Evolutionary conservation across 2,113 vertebrate species (phyloP).

Genomic region (Rhombomys opimus): DNA sequence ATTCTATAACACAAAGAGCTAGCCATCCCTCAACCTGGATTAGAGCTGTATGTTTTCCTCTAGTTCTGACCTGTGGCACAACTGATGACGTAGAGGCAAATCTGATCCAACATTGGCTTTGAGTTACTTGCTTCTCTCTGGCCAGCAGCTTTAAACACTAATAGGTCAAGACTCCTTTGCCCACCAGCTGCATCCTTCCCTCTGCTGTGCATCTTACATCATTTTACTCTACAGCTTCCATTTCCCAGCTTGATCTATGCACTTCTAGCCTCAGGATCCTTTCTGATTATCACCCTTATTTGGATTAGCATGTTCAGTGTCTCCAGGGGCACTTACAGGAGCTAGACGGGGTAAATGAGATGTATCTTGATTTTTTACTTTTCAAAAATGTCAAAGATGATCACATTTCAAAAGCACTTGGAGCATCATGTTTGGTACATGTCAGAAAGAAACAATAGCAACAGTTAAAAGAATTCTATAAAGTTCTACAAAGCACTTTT

Average conservation of each 20-base stretch:
- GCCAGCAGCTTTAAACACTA: background rate
- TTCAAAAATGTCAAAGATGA: slow-evolving; percentile 46
- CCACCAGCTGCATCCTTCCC: background rate
- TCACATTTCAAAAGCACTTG: slow-evolving; percentile 49
- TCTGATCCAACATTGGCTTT: background rate
- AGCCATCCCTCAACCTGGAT: too few species aligned
- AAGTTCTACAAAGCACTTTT: background rate
- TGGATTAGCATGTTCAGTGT: slow-evolving; percentile 63
- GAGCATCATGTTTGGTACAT: slow-evolving; percentile 17
- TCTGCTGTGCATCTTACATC: background rate
- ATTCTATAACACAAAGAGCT: slow-evolving; percentile 1
- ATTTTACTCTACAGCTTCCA: slow-evolving; percentile 60
- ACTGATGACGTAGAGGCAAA: background rate
- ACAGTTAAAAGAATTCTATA: background rate
- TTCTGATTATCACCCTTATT: slow-evolving; percentile 63
- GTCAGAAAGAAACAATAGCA: background rate
- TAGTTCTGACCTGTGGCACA: background rate
- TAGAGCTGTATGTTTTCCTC: background rate
- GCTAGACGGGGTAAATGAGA: slow-evolving; percentile 23
- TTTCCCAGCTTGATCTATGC: slow-evolving; percentile 68
- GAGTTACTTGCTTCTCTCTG: background rate
- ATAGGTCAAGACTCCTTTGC: background rate
- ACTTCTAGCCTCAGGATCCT: slow-evolving; percentile 46
- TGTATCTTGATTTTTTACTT: slow-evolving; percentile 8
- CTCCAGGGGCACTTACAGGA: background rate